Base-by-base conservation (phyloP, 2,797 vertebrate genomes). In the Coluber constrictor region DNA sequence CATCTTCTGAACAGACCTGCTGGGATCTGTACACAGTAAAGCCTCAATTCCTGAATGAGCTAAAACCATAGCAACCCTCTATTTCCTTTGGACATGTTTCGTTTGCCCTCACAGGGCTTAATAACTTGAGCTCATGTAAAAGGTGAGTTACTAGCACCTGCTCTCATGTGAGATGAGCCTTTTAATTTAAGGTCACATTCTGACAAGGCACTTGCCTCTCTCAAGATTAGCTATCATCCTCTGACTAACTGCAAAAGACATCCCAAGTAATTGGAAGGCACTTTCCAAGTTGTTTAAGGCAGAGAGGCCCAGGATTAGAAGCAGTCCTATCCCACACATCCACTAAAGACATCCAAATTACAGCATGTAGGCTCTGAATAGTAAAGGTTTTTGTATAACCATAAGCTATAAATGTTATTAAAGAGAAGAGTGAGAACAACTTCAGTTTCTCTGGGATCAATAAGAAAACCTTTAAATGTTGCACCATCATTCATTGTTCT, bases 1-100 rank as follows among this genome's bases (percentile, higher is more conserved):
- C 92, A 88, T 95, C 96, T 96, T 94, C 92, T 96, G 93, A 92
- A 93, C 93, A 95, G 93, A 94, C 92, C 94, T 96, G 94, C 94
- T 95, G 93, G 93, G 93, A 96, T 96, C 95, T 95, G 94, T 54
- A 89, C 93, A 92, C 90, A 95, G 95, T 95, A 91, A 96, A 97
- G 95, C 90, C 95, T 94, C 95, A 96, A 96, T 97, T 96, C 96
- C 57, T 94, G 95, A 87, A 94, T 93, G 94, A 90, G 93, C 94
- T 94, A 95, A 95, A 91, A 87, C 94, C 95, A 96, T 95, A 93
- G 92, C 95, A 95, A 90, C 89, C 86, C 79, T 91, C 43, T 66
- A 29, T 88, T 93, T 93, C 94, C 43, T 89, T 94, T 92, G 86
- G 96, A 90, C 94, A 92, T 60, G 83, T 90, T 86, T 61, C 93